Percentiles rank a stretch among this genome's conserved stretches.
Conservation (phyloP, 2,888 invertebrate species). For the Cerastoderma edule region DNA sequence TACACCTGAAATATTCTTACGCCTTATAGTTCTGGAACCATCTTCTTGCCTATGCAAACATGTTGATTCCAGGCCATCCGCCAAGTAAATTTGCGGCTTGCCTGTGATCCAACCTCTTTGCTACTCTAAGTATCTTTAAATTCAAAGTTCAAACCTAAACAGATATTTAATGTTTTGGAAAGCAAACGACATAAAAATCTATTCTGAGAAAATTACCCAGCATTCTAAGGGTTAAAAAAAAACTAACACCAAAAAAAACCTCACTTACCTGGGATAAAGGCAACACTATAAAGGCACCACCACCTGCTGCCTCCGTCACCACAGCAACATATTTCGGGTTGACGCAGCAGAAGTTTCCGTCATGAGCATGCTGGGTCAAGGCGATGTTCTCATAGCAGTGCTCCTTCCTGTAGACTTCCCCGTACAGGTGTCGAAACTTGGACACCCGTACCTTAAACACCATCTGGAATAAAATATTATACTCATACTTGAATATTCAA, state of each 20-base stretch:
- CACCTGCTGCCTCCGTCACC: constrained; percentile 95
- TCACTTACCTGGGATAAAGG: constrained; percentile 92
- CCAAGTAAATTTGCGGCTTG: no score
- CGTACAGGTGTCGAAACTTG: constrained; percentile 98
- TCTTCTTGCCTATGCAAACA: no score
- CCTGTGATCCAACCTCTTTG: no score
- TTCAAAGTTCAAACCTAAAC: no score
- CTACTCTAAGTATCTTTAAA: no score
- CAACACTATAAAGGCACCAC: constrained; percentile 95
- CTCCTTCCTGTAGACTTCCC: constrained; percentile 95
- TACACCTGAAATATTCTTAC: no score
- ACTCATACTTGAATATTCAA: background rate
- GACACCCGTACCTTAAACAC: constrained; percentile 90
- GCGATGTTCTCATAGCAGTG: constrained; percentile 98
- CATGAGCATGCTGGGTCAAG: constrained; percentile 97
- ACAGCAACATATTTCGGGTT: constrained; percentile 99
- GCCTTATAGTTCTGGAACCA: no score
- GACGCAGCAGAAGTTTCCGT: constrained; percentile 98
- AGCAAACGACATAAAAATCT: no score
- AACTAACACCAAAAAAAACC: constrained; percentile 37
- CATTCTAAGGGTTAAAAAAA: no score
- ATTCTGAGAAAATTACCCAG: no score
- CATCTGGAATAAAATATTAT: constrained; percentile 77
- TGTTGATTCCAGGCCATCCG: no score
- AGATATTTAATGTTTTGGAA: no score